Evolutionary conservation across 2,797 vertebrate genomes (phyloP).

Genomic region (Crenichthys baileyi): DNA sequence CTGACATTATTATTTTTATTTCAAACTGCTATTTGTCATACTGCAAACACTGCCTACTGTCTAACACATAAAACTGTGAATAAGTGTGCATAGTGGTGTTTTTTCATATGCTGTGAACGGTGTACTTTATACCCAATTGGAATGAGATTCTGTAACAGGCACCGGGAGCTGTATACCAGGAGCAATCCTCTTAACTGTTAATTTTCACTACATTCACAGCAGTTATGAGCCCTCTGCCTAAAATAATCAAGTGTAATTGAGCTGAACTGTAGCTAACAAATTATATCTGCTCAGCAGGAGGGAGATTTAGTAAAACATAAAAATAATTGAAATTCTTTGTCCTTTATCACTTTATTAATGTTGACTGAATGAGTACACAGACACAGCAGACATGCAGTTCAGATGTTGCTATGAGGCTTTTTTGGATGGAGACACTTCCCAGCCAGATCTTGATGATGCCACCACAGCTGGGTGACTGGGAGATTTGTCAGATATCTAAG

Average conservation of each 20-base stretch:
- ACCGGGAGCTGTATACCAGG: background rate
- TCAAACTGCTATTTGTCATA: background rate
- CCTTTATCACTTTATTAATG: constrained; percentile 18
- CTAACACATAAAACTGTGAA: background rate
- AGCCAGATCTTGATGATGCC: background rate
- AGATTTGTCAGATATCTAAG: constrained; percentile 23
- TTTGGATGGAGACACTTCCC: constrained; percentile 3
- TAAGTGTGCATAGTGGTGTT: background rate
- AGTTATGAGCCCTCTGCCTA: background rate
- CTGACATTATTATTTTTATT: background rate
- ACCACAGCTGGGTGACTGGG: constrained; percentile 11
- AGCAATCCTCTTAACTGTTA: background rate
- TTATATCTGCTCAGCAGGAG: background rate
- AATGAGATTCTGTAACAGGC: background rate
- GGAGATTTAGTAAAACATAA: background rate
- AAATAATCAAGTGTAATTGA: background rate
- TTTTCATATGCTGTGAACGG: background rate
- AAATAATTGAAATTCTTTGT: constrained; percentile 12
- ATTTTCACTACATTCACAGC: background rate
- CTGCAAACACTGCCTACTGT: background rate
- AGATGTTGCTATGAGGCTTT: background rate
- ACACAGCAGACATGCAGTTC: background rate
- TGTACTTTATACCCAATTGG: background rate
- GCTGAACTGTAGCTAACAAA: background rate
- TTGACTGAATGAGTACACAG: constrained; percentile 4